Conservation (phyloP, 1,140 invertebrate species). For the Cyrtorhinus lividipennis region DNA sequence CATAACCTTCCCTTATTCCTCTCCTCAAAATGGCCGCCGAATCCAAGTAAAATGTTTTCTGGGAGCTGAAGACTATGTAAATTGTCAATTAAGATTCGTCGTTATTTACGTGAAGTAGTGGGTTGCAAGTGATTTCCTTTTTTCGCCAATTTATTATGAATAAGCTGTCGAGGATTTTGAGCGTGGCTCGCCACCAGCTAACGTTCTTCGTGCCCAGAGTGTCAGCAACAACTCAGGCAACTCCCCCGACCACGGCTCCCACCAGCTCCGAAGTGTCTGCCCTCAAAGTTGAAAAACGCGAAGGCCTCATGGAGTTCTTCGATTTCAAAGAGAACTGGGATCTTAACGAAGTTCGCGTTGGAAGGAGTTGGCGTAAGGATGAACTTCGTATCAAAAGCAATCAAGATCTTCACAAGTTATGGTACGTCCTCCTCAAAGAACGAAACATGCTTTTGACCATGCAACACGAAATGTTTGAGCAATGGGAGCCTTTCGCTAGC, state of each 20-base stretch:
- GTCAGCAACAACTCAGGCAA: background rate
- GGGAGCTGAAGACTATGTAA: no score
- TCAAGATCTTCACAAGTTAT: slow-evolving; percentile 91
- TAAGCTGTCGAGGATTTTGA: background rate
- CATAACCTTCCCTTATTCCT: no score
- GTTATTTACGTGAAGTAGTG: no score
- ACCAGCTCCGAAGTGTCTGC: background rate
- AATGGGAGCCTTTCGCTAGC: slow-evolving; percentile 67
- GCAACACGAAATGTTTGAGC: slow-evolving; percentile 65
- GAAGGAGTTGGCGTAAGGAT: slow-evolving; percentile 76
- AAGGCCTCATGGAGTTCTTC: slow-evolving; percentile 75
- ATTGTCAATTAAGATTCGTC: no score
- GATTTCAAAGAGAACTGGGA: slow-evolving; percentile 79
- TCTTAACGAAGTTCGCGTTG: slow-evolving; percentile 57
- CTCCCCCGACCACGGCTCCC: background rate
- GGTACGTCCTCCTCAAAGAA: slow-evolving; percentile 92
- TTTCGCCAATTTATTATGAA: background rate
- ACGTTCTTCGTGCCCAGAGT: background rate
- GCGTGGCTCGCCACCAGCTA: background rate
- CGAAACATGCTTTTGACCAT: slow-evolving; percentile 94
- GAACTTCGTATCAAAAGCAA: slow-evolving; percentile 93
- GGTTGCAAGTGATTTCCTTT: no score
- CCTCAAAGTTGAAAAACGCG: background rate
- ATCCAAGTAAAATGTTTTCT: no score
- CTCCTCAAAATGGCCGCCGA: no score